These are phyloP conservation scores for Epinotia demarniana DNA, from an alignment of 2,888 invertebrate genomes.

Conservation along the genomic window DNA sequence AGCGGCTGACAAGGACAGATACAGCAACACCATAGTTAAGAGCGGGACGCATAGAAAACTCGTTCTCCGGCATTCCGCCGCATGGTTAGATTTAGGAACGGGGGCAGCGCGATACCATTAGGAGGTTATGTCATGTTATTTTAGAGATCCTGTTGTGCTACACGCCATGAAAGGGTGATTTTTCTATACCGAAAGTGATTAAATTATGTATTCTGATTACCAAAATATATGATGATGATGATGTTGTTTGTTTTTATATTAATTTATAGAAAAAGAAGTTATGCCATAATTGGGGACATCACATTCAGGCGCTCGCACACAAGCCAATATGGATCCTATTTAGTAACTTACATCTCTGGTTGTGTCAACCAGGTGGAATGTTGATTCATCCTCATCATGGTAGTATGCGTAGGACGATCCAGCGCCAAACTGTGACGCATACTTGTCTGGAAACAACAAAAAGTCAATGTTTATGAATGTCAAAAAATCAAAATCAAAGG, in stretches of 20 bases:
- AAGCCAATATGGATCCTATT: neutral
- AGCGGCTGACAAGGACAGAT: constrained; percentile 77
- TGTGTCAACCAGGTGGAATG: constrained; percentile 99
- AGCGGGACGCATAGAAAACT: constrained; percentile 80
- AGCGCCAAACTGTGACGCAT: constrained; percentile 96
- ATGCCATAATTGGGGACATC: neutral
- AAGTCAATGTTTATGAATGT: neutral
- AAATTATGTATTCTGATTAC: neutral
- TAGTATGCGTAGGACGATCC: constrained; percentile 99
- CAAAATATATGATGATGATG: no score
- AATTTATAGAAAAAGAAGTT: no score
- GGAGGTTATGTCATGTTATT: constrained; percentile 81
- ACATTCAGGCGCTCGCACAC: no score
- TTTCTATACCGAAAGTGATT: neutral
- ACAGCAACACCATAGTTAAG: constrained; percentile 70
- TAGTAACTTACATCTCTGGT: constrained; percentile 82
- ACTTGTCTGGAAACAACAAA: constrained; percentile 88
- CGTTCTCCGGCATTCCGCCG: constrained; percentile 83
- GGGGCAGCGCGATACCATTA: constrained; percentile 83
- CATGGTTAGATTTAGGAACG: constrained; percentile 84
- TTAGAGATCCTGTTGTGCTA: constrained; percentile 71
- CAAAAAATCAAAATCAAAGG: no score
- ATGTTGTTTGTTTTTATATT: no score
- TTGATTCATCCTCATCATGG: constrained; percentile 99
- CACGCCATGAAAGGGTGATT: constrained; percentile 47